Conservation (phyloP, 2,113 vertebrate species). For the Herpetotheres cachinnans region DNA sequence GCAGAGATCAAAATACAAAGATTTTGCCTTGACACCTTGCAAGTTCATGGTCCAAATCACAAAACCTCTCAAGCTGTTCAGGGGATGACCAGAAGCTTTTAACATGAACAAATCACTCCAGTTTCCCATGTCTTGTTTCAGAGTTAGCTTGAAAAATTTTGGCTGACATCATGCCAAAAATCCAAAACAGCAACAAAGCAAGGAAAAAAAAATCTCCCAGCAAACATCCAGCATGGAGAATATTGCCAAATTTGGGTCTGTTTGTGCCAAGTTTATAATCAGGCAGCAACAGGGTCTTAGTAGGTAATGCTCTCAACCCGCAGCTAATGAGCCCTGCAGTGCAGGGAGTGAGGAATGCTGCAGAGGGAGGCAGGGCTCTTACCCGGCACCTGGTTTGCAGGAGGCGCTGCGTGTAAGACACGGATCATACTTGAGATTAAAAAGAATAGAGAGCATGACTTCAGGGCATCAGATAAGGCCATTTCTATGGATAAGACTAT, state of each 20-base stretch:
- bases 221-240: background rate
- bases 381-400: background rate
- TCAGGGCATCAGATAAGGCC: background rate
- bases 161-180: conserved; percentile 28
- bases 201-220: background rate
- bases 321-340: background rate
- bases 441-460: background rate
- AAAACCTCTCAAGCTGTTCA: background rate
- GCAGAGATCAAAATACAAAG: background rate
- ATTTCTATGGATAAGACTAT: background rate
- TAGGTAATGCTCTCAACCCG: background rate
- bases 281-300: background rate
- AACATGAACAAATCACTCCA: background rate
- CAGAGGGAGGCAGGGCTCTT: background rate
- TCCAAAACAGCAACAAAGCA: conserved; percentile 32
- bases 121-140: conserved; percentile 21
- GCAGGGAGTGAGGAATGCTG: fast-evolving
- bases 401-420: background rate
- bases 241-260: conserved; percentile 9
- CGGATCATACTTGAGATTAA: background rate
- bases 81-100: background rate
- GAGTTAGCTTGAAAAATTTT: conserved; percentile 28
- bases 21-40: background rate
- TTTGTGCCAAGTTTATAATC: conserved; percentile 39
- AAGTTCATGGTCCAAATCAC: background rate